Base-by-base conservation (phyloP, 2,113 vertebrate species). In the Sylvilagus bachmani region DNA sequence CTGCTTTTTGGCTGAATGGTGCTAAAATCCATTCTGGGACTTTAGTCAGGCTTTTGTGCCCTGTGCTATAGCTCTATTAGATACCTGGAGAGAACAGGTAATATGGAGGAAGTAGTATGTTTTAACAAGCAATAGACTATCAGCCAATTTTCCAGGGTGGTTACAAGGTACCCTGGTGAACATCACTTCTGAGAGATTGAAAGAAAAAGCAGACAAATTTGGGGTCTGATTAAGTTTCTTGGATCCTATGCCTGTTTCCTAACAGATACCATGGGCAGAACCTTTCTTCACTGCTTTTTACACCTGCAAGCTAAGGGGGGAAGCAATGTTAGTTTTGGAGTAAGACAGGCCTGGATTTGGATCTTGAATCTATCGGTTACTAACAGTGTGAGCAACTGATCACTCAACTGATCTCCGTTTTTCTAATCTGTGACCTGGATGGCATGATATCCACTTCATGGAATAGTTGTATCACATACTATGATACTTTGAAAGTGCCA, bases 11-110 rank as follows among this genome's bases (percentile, higher is more conserved):
- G 16, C 51, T 62, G 74, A 92, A 79, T 75, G 29, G 44, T 90
- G 77, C 87, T 94, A 87, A 96, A 94, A 82, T 86, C 33, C 51
- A 67, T 83, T 90, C 29, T 25, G 77, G 38, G 80, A 80, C 61
- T 92, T 94, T 66, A 70, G 86, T 49, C 38, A 38, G 64, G 51
- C 49, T 77, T 95, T 53, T 90, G 75, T 88, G 10, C 55, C 82
- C 73, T 95, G 38, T 73, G 9, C 74, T 89, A 22, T 11, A 11
- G 67, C 73, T 90, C 58, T 55, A 2, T 82, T 33, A 82, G 66
- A 71, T 92, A 27, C 58, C 51, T 61, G 64, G 80, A 91, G 66
- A 92, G 38, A 33, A 27, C 5, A 62, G 70, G 25, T 85, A 69
- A 53, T 66, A 17, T 22, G n/a, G 66, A 87, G 67, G 75, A 88